Base-by-base conservation (phyloP, 2,113 vertebrate species). In the Megaceryle torquata region DNA sequence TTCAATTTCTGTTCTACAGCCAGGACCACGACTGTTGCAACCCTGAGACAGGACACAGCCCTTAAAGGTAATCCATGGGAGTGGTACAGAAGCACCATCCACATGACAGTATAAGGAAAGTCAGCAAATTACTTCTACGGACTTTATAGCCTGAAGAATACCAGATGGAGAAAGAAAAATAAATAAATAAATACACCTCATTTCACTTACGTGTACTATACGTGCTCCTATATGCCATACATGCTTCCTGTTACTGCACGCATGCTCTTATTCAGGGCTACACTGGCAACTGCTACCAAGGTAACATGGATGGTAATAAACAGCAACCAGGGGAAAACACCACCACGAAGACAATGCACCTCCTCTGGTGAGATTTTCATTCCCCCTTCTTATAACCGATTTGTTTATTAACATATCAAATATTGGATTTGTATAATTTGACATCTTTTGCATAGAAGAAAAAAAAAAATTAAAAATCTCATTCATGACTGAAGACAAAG, bases 271-370 rank as follows among this genome's bases (percentile, higher is more conserved):
- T 37, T 92, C 26, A 56, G 68, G 86, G 83, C 90, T 46, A 13
- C 82, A 83, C 64, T 22, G 2, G 59, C 11, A 93, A 35, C 82
- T 79, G 93, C 96, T 96, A 4, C 95, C 95, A 95, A 96, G 96
- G 95, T 83, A 96, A 94, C 90, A 90, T 1, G 41, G 72, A n/a
- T 25, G 54, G 86, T 20, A 76, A 84, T 44, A 84, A 86, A 91
- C 86, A 94, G 53, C 86, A 93, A 25, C 56, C 57, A 53, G 48
- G 43, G 64, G 88, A 80, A 86, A 83, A 64, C 78, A 41, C 16
- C 82, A 64, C 80, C 53, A 72, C 59, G 51, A 92, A 85, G 6
- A 57, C 53, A 86, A 79, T 50, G 20, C 35, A 1, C 76, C 82
- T 93, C 91, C 86, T 84, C 77, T 15, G 88, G 86, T 93, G 79